Evolutionary conservation across 1,140 invertebrate species (phyloP).

Genomic region (Riptortus pedestris): DNA sequence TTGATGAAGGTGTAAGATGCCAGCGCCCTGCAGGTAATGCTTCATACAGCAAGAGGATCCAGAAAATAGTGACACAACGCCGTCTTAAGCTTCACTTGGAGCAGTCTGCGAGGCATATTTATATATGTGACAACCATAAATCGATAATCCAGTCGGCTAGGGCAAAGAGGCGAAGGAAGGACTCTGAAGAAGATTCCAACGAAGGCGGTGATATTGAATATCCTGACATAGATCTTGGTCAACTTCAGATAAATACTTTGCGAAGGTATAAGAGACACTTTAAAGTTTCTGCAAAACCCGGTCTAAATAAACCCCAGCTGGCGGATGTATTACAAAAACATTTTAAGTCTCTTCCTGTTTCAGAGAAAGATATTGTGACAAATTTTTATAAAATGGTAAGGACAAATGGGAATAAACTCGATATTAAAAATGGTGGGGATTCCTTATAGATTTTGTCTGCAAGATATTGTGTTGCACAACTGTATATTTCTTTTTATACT

Average conservation of each 20-base stretch:
- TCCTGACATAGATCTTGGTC: slow-evolving; percentile 85
- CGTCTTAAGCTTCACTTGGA: slow-evolving; percentile 82
- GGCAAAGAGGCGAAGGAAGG: slow-evolving; percentile 73
- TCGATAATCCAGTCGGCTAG: slow-evolving; percentile 86
- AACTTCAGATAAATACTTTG: slow-evolving; percentile 85
- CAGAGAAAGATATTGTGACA: slow-evolving; percentile 89
- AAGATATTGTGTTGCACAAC: background rate
- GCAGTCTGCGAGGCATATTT: slow-evolving; percentile 72
- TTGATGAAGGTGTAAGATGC: slow-evolving; percentile 81
- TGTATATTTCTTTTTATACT: background rate
- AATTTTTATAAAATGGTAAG: slow-evolving; percentile 95
- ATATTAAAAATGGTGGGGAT: slow-evolving; percentile 67
- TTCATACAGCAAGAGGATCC: slow-evolving; percentile 90
- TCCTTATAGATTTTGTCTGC: background rate
- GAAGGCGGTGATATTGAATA: slow-evolving; percentile 69
- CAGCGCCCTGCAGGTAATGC: slow-evolving; percentile 82
- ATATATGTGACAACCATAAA: slow-evolving; percentile 95
- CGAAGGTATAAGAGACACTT: slow-evolving; percentile 86
- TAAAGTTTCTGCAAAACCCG: slow-evolving; percentile 79
- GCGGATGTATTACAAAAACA: slow-evolving; percentile 91
- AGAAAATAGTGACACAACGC: slow-evolving; percentile 88
- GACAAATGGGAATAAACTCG: slow-evolving; percentile 83
- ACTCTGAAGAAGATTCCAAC: slow-evolving; percentile 86
- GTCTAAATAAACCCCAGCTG: slow-evolving; percentile 86
- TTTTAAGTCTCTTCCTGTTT: slow-evolving; percentile 85